These are phyloP conservation scores for Ophion obscuratus DNA, from an alignment of 2,888 invertebrate genomes.

Conservation along the genomic window DNA sequence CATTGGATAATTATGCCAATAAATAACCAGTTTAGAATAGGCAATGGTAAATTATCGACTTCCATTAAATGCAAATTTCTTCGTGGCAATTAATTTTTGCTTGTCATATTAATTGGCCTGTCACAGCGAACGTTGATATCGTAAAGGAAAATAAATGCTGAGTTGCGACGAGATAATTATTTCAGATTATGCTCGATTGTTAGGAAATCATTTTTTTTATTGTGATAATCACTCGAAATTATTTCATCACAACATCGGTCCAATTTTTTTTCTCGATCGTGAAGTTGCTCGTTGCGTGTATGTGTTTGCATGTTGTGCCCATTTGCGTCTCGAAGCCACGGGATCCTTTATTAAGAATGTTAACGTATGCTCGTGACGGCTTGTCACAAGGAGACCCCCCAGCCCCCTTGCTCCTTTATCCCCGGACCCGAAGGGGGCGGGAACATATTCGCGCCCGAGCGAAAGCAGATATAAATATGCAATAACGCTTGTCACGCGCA, in stretches of 20 bases:
- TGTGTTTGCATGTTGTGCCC: background rate
- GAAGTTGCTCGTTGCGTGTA: background rate
- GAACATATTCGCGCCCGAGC: slow-evolving; percentile 72
- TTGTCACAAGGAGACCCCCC: slow-evolving; percentile 73
- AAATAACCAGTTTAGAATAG: too few relatives aligned
- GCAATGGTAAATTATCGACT: background rate
- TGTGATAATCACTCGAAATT: slow-evolving; percentile 23
- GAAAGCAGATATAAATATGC: slow-evolving; percentile 82
- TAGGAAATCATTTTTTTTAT: background rate
- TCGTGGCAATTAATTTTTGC: background rate
- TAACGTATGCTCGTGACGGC: slow-evolving; percentile 80
- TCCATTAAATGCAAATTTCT: background rate
- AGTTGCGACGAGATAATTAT: background rate
- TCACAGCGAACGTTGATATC: background rate
- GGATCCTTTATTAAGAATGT: slow-evolving; percentile 74
- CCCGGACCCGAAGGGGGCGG: slow-evolving; percentile 22
- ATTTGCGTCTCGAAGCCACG: slow-evolving; percentile 46
- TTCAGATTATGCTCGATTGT: slow-evolving; percentile 13
- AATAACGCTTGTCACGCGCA: slow-evolving; percentile 82
- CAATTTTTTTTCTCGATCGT: slow-evolving; percentile 10
- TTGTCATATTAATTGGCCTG: background rate
- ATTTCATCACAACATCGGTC: slow-evolving; percentile 8
- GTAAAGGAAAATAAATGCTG: slow-evolving; percentile 14
- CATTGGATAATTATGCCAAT: too few relatives aligned
- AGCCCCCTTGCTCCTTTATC: slow-evolving; percentile 70